Evolutionary conservation across 2,113 vertebrate species (phyloP).

Genomic region (Phocoena phocoena): DNA sequence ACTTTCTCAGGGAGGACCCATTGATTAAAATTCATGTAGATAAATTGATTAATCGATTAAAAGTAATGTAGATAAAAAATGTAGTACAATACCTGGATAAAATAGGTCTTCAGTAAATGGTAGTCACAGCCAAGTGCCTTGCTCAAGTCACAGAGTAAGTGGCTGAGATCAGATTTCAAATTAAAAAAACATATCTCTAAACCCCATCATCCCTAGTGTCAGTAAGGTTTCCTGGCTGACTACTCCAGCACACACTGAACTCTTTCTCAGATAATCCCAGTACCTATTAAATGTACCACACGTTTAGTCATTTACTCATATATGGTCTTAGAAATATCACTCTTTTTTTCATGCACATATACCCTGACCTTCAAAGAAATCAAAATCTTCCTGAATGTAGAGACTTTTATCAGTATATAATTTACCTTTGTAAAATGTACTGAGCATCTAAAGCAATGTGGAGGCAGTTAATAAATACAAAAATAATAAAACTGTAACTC

Average conservation of each 20-base stretch:
- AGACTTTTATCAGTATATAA: not conserved
- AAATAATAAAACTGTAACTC: not conserved
- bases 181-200: not conserved
- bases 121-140: not conserved
- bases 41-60: not conserved
- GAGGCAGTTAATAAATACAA: not conserved
- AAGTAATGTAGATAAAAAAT: slow-evolving; percentile 22
- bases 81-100: not conserved
- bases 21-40: not conserved
- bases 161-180: slow-evolving; percentile 12
- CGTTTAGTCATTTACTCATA: not conserved
- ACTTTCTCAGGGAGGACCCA: not conserved
- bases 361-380: not conserved
- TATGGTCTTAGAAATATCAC: not conserved
- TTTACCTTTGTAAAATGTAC: slow-evolving; percentile 4
- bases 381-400: not conserved
- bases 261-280: not conserved
- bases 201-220: not conserved
- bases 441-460: not conserved
- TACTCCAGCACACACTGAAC: not conserved
- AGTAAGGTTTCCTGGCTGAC: not conserved
- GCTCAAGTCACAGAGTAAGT: not conserved
- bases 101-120: not conserved
- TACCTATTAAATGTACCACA: not conserved
- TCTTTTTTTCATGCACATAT: not conserved